phyloP scores from a whole-genome alignment of 2,888 invertebrate genomes.

The Hesperia comma region DNA sequence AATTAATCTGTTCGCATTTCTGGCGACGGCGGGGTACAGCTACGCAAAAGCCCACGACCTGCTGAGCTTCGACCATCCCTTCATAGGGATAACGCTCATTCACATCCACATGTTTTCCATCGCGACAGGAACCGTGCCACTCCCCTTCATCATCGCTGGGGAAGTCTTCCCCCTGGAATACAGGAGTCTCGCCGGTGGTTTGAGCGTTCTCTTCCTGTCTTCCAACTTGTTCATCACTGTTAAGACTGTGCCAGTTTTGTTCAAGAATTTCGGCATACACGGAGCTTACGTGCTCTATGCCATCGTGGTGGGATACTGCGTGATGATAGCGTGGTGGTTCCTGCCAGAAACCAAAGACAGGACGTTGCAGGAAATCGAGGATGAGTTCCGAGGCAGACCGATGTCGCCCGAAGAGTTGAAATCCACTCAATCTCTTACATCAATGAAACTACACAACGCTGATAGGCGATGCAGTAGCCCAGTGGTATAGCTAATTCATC shows the following conservation, averaged over 20 bases:
- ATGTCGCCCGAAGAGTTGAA: slow-evolving; percentile 54
- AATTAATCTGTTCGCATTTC: slow-evolving; percentile 56
- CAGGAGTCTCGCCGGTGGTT: slow-evolving; percentile 82
- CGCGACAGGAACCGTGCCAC: slow-evolving; percentile 83
- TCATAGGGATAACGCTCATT: slow-evolving; percentile 57
- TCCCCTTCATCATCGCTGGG: slow-evolving; percentile 88
- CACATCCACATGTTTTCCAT: slow-evolving; percentile 79
- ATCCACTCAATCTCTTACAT: slow-evolving; percentile 53
- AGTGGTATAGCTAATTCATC: background rate
- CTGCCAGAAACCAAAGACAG: slow-evolving; percentile 72
- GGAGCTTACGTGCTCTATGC: slow-evolving; percentile 63
- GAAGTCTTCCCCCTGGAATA: slow-evolving; percentile 86
- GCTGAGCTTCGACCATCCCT: slow-evolving; percentile 54
- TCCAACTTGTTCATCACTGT: slow-evolving; percentile 63
- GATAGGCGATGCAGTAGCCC: slow-evolving; percentile 56
- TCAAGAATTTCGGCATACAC: slow-evolving; percentile 56
- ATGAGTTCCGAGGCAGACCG: slow-evolving; percentile 65
- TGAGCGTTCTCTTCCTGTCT: slow-evolving; percentile 64
- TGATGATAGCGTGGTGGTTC: slow-evolving; percentile 56
- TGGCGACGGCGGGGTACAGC: slow-evolving; percentile 58
- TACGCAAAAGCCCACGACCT: slow-evolving; percentile 52
- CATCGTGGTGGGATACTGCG: slow-evolving; percentile 56
- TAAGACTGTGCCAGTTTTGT: slow-evolving; percentile 62
- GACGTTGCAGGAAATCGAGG: slow-evolving; percentile 71
- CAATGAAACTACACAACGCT: slow-evolving; percentile 47